Conservation (phyloP, 2,113 vertebrate species). For the Callipepla californica region DNA sequence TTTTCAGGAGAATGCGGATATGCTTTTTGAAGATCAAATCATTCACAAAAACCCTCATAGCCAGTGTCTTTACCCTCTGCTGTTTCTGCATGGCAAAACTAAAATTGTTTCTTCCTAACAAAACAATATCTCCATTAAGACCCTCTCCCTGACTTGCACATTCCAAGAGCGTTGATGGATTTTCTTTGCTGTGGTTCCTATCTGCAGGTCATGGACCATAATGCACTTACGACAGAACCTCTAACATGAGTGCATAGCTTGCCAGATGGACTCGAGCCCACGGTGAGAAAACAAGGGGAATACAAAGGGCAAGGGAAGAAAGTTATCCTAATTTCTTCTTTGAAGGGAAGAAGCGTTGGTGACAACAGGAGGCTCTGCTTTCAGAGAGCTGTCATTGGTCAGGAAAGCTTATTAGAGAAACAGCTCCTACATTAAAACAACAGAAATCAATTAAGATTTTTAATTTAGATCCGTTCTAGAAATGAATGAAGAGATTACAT, state of each 20-base stretch:
- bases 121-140: not conserved
- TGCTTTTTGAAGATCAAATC: not conserved
- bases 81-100: not conserved
- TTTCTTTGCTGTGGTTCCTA: not conserved
- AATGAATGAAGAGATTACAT: not conserved
- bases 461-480: not conserved
- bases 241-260: not conserved
- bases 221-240: not conserved
- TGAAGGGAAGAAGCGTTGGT: not conserved
- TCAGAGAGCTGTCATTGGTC: not conserved
- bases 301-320: not conserved
- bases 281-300: not conserved
- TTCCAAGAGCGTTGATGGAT: not conserved
- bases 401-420: not conserved
- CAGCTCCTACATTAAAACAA: not conserved
- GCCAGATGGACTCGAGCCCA: not conserved
- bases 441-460: not conserved
- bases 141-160: not conserved
- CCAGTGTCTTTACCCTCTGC: not conserved
- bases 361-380: not conserved
- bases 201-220: not conserved
- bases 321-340: not conserved
- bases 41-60: not conserved
- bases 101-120: not conserved
- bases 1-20: not conserved